Evolutionary conservation across 2,888 invertebrate species (phyloP).

Genomic region (Cephus nigrinus): DNA sequence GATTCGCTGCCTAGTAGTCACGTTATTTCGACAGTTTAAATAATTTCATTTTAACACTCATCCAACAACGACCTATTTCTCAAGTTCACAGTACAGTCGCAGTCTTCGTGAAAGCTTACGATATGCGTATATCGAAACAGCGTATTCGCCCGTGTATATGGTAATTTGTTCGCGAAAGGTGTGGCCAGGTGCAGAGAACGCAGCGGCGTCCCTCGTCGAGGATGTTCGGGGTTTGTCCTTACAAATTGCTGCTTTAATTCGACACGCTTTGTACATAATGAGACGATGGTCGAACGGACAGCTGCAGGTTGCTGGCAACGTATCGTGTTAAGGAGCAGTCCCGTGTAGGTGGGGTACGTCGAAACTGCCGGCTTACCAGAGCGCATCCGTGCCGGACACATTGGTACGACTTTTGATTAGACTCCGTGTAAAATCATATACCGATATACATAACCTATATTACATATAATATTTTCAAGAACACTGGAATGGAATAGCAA

Average conservation of each 20-base stretch:
- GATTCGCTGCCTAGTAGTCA: background rate
- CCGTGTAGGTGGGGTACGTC: background rate
- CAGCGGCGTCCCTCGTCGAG: slow-evolving; percentile 10
- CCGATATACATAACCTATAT: background rate
- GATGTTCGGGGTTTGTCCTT: slow-evolving; percentile 33
- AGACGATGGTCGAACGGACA: slow-evolving; percentile 19
- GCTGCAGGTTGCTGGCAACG: background rate
- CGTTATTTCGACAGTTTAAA: background rate
- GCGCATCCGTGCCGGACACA: background rate
- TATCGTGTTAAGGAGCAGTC: background rate
- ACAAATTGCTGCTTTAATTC: slow-evolving; percentile 49
- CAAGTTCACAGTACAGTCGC: background rate
- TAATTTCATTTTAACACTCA: background rate
- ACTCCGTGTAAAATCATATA: background rate
- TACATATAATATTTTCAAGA: background rate
- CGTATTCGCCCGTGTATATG: slow-evolving; percentile 29
- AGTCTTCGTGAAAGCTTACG: background rate
- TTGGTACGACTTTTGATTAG: background rate
- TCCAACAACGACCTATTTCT: background rate
- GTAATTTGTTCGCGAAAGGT: slow-evolving; percentile 45
- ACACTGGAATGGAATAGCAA: background rate
- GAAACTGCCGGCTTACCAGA: background rate
- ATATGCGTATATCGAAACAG: background rate
- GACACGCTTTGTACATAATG: slow-evolving; percentile 39
- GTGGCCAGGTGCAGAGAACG: slow-evolving; percentile 38